These are phyloP conservation scores for Drosophila kambysellisi DNA, from an alignment of 2,888 invertebrate genomes.

Conservation along the genomic window DNA sequence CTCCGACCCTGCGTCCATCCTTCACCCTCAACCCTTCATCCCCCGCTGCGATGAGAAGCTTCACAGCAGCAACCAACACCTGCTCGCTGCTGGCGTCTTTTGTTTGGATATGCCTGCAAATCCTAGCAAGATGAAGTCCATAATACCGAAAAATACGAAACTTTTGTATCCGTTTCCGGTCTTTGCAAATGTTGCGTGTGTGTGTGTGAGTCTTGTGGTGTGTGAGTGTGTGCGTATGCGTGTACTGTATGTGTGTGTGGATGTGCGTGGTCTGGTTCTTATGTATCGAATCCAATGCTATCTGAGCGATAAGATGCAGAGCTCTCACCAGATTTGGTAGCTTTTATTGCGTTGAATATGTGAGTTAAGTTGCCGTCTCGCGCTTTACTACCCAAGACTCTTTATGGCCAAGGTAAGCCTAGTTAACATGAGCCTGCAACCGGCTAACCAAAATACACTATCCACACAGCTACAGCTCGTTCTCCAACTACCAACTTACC, in stretches of 20 bases:
- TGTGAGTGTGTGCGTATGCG: constrained; percentile 1
- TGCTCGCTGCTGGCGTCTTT: constrained; percentile 46
- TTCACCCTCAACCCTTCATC: background rate
- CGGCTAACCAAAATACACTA: constrained; percentile 13
- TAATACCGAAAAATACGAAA: constrained; percentile 65
- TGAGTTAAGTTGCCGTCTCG: constrained; percentile 12
- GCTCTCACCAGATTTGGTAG: constrained; percentile 45
- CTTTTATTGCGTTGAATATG: constrained; percentile 42
- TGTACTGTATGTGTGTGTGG: background rate
- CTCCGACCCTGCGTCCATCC: background rate
- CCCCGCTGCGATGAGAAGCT: background rate
- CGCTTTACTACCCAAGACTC: constrained; percentile 15
- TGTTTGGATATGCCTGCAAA: constrained; percentile 55
- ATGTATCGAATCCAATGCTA: constrained; percentile 23
- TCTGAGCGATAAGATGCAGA: constrained; percentile 43
- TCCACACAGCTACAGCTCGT: background rate
- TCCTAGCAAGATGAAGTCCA: constrained; percentile 61
- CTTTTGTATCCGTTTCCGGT: constrained; percentile 65
- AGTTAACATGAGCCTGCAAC: background rate
- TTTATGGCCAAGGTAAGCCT: constrained; percentile 9
- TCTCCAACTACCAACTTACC: background rate
- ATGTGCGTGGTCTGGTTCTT: background rate
- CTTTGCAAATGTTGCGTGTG: constrained; percentile 7
- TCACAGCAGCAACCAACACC: constrained; percentile 16
- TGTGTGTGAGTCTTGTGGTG: constrained; percentile 4